These are phyloP conservation scores for Rallus crepitans DNA, from an alignment of 2,797 vertebrate genomes.

Conservation along the genomic window DNA sequence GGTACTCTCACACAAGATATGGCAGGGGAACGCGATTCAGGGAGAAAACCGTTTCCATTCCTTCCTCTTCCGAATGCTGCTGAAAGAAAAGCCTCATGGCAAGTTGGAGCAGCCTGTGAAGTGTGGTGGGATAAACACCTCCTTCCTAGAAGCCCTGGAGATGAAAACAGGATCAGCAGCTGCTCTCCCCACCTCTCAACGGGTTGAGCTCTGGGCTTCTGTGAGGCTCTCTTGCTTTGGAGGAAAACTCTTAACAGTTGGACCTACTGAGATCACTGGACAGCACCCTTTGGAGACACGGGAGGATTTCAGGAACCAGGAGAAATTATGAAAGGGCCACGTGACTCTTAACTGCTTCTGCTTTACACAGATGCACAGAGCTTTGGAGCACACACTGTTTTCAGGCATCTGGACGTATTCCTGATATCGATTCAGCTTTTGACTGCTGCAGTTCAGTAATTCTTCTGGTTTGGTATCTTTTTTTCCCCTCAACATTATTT, in stretches of 20 bases:
- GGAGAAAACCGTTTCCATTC: not conserved
- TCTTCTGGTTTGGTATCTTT: not conserved
- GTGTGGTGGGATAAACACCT: constrained; percentile 20
- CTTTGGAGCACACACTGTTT: not conserved
- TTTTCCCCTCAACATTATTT: not conserved
- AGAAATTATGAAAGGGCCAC: not conserved
- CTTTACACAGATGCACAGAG: not conserved
- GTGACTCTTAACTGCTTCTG: not conserved
- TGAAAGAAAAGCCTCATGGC: constrained; percentile 26
- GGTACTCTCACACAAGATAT: not conserved
- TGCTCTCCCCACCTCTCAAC: constrained; percentile 9
- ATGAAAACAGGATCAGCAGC: constrained; percentile 29
- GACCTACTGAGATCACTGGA: not conserved
- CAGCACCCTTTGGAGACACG: not conserved
- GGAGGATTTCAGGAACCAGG: not conserved
- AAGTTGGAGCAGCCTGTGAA: constrained; percentile 8
- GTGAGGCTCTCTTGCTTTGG: not conserved
- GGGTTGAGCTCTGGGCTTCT: not conserved
- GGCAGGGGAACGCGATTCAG: not conserved
- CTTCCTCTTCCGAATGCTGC: not conserved
- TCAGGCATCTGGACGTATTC: not conserved
- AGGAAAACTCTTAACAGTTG: not conserved
- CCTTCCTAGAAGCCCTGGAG: not conserved
- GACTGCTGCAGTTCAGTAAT: not conserved
- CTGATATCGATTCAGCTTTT: not conserved